Evolutionary conservation across 2,797 vertebrate species (phyloP).

Genomic region (Phoxinus dragarum): DNA sequence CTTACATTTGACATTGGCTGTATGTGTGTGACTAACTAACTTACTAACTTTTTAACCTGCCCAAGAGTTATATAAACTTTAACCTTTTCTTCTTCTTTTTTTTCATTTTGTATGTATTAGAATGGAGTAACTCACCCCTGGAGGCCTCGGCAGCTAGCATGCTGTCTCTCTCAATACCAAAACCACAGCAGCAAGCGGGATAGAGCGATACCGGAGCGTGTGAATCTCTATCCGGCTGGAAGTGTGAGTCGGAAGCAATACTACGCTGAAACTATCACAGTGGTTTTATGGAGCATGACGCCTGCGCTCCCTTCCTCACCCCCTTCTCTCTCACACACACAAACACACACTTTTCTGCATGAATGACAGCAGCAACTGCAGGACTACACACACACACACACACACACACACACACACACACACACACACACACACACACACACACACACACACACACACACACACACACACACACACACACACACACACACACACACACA

Average conservation of each 20-base stretch:
- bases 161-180: constrained; percentile 73
- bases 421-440: constrained; percentile 32
- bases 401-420: constrained; percentile 65
- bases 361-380: constrained; percentile 90
- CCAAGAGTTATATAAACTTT: background rate
- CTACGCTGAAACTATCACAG: constrained; percentile 79
- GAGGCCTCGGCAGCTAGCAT: constrained; percentile 80
- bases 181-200: constrained; percentile 51
- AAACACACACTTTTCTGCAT: constrained; percentile 62
- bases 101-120: constrained; percentile 7
- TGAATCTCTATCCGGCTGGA: constrained; percentile 37
- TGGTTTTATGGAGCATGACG: constrained; percentile 80
- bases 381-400: constrained; percentile 72
- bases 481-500: constrained; percentile 57
- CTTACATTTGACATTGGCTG: background rate
- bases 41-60: background rate
- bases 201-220: background rate
- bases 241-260: constrained; percentile 73
- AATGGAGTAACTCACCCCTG: constrained; percentile 75
- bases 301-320: constrained; percentile 62
- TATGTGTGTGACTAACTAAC: background rate
- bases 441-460: constrained; percentile 67
- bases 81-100: background rate
- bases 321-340: constrained; percentile 63
- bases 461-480: constrained; percentile 51